These are phyloP conservation scores for Hydra vulgaris DNA, from an alignment of 30 jellyfish, hydroid and myxozoan genomes.

Conservation along the genomic window DNA sequence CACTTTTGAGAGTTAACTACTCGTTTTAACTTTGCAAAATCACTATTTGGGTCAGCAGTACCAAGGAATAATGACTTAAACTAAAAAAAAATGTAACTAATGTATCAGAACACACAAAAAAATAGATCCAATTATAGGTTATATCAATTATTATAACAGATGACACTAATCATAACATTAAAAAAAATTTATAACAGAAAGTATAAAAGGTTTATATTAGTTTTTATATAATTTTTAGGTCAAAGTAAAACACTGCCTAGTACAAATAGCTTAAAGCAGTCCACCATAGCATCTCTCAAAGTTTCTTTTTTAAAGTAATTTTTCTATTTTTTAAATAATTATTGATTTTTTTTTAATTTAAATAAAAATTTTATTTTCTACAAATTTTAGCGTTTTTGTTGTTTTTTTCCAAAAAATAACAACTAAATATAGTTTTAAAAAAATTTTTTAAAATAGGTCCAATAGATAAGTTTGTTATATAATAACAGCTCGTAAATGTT, in stretches of 20 bases:
- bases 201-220: neutral
- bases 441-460: too few species aligned
- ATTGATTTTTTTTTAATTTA: neutral
- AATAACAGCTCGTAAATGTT: too few species aligned
- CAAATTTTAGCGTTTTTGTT: too few species aligned
- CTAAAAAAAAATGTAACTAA: slow-evolving; percentile 48
- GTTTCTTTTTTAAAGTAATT: slow-evolving; percentile 76
- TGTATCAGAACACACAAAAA: too few species aligned
- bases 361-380: too few species aligned
- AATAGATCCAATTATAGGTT: neutral
- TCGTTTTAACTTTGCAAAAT: slow-evolving; percentile 73
- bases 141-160: too few species aligned
- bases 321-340: too few species aligned
- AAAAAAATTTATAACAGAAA: too few species aligned
- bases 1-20: slow-evolving; percentile 97
- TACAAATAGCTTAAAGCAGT: slow-evolving; percentile 75
- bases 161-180: too few species aligned
- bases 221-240: slow-evolving; percentile 25
- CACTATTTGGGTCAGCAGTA: slow-evolving; percentile 95
- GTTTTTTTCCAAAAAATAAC: too few species aligned
- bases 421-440: too few species aligned
- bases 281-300: slow-evolving; percentile 60
- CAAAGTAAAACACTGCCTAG: slow-evolving; percentile 50
- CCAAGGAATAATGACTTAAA: slow-evolving; percentile 86
- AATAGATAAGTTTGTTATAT: too few species aligned